These are phyloP conservation scores for Shinisaurus crocodilurus DNA, from an alignment of 2,113 vertebrate species.

Conservation along the genomic window DNA sequence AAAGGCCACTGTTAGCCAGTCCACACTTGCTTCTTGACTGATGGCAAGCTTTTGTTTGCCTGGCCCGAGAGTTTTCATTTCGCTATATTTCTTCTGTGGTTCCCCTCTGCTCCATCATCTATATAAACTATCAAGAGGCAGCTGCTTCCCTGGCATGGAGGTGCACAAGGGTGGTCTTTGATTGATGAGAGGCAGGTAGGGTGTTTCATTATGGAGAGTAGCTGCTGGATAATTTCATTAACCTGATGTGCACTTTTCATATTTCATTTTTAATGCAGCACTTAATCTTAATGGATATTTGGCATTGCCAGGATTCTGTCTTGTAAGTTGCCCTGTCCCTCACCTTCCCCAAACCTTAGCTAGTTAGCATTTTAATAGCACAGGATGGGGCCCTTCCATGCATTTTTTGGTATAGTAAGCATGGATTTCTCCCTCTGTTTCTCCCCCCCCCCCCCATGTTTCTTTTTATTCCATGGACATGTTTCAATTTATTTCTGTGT, in stretches of 20 bases:
- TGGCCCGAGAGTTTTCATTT: neutral
- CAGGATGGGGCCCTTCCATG: neutral
- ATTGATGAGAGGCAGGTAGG: slow-evolving; percentile 12
- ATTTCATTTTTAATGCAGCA: slow-evolving; percentile 54
- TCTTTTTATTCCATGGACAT: neutral
- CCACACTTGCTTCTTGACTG: neutral
- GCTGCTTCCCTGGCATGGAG: slow-evolving; percentile 9
- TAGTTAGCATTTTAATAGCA: slow-evolving; percentile 68
- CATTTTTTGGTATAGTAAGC: neutral
- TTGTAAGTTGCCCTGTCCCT: slow-evolving; percentile 40
- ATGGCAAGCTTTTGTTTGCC: slow-evolving; percentile 50
- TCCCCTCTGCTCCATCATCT: slow-evolving; percentile 1
- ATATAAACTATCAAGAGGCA: slow-evolving; percentile 1
- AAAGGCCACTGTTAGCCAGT: slow-evolving; percentile 28
- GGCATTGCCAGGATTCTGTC: slow-evolving; percentile 55
- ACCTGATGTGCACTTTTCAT: slow-evolving; percentile 53
- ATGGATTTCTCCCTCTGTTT: neutral
- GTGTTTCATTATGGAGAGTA: slow-evolving; percentile 53
- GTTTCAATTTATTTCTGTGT: neutral
- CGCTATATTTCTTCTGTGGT: neutral
- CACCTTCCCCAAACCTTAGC: slow-evolving; percentile 52
- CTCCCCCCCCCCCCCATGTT: too few relatives aligned
- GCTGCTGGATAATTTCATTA: slow-evolving; percentile 67
- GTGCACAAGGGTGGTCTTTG: slow-evolving; percentile 38
- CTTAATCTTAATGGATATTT: slow-evolving; percentile 41